A percentile compares a stretch with the other conserved stretches of the same genome.
These are phyloP conservation scores for Cichladusa arquata DNA, from an alignment of 2,113 vertebrate species.

Conservation along the genomic window DNA sequence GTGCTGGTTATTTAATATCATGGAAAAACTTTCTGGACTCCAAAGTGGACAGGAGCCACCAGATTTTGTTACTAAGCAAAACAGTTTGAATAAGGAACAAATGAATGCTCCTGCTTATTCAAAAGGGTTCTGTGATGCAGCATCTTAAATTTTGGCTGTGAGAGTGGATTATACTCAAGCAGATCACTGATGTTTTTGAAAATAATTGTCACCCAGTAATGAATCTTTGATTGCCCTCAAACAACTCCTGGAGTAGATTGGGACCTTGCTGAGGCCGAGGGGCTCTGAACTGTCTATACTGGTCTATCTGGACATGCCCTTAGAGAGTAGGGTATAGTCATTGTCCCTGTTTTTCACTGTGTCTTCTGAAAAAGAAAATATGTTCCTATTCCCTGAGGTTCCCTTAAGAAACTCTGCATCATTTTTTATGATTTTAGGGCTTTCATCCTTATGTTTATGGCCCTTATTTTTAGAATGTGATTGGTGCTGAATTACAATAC, in stretches of 20 bases:
- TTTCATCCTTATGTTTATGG: background rate
- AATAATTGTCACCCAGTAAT: background rate
- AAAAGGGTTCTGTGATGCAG: background rate
- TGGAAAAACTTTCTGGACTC: background rate
- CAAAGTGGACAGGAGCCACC: background rate
- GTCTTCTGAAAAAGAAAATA: background rate
- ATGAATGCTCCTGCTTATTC: background rate
- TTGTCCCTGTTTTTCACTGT: background rate
- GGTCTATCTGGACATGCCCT: background rate
- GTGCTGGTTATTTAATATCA: background rate
- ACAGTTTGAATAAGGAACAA: background rate
- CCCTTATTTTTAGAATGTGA: constrained; percentile 12
- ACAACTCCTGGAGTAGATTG: background rate
- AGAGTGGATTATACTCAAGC: background rate
- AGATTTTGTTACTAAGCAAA: background rate
- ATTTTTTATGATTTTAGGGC: background rate
- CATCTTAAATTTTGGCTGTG: background rate
- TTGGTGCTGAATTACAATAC: constrained; percentile 12
- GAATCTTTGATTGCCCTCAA: background rate
- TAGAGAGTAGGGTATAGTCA: background rate
- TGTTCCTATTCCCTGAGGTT: background rate
- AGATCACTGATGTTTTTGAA: background rate
- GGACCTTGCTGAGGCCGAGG: background rate
- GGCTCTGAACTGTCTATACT: background rate
- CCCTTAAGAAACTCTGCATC: background rate